Evolutionary conservation across 2,797 vertebrate species (phyloP), one percentile per base, ranked within the genome.

Genomic region (Acipenser transmontanus): DNA sequence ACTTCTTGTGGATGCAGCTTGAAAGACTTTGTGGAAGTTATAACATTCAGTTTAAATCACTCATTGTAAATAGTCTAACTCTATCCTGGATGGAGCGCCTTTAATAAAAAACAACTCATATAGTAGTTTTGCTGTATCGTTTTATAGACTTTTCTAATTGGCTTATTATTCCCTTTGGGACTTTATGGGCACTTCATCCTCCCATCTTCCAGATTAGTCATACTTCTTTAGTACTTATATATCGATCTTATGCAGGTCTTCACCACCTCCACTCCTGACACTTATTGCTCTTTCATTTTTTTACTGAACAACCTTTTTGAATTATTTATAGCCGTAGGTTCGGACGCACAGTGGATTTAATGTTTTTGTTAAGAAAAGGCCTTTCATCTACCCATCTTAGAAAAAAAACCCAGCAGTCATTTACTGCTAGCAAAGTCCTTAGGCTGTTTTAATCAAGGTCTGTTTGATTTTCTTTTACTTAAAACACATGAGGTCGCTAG

Each of bases 341-440:
- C 13, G 59, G 62, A 64, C 61, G 48, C 13, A 49, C 49, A 13
- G 62, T 64, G 48, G 62, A 52, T 69, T 65, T 65, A 69, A 69
- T 61, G n/a, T 14, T 7, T 9, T 56, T 65, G 34, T 54, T 61
- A 60, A 9, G 11, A 7, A 14, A 59, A 49, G 11, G 49, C 12
- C 56, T 60, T 64, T 64, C 10, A 64, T 61, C 50, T 69, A 14
- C 51, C 51, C 1, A 8, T 17, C 17, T 17, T 17, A 17, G 14
- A 17, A 17, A 17, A 17, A 17, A 17, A 17, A 17, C 48, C 8
- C 62, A 64, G 47, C 9, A 57, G 6, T 67, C 49, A 50, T 48
- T 49, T 7, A 66, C 9, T 62, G 4, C 47, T 48, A 6, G 10
- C 11, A 47, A 47, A 49, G 6, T 54, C 64, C 50, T 10, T 7